Evolutionary conservation across 2,113 vertebrate genomes (phyloP).

Genomic region (Jacana jacana): DNA sequence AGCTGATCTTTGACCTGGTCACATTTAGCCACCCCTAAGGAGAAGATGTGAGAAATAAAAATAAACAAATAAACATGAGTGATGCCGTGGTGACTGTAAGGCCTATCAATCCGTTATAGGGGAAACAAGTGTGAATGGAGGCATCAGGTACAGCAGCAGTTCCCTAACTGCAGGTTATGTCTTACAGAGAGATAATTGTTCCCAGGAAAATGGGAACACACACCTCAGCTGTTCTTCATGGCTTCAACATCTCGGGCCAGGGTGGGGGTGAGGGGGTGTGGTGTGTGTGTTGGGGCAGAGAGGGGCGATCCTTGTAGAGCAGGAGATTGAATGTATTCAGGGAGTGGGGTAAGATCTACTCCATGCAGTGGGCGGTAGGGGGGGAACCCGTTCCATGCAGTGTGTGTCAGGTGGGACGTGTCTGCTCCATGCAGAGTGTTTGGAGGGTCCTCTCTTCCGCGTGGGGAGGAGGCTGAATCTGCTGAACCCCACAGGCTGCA

Average conservation of each 20-base stretch:
- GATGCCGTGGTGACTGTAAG: neutral
- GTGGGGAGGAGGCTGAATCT: neutral
- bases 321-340: too few relatives aligned
- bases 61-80: neutral
- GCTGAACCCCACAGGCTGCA: too few relatives aligned
- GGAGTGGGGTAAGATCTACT: too few relatives aligned
- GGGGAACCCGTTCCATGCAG: neutral
- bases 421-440: neutral
- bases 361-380: too few relatives aligned
- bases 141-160: rapidly evolving
- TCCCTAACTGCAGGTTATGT: neutral
- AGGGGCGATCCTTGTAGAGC: too few relatives aligned
- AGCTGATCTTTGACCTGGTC: neutral
- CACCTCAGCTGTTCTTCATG: rapidly evolving
- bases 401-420: too few relatives aligned
- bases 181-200: neutral
- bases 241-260: neutral
- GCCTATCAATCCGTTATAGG: neutral
- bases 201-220: neutral
- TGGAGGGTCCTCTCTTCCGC: neutral
- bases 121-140: neutral
- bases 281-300: too few relatives aligned
- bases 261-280: too few relatives aligned
- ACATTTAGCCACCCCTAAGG: neutral
- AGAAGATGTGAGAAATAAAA: neutral